phyloP scores from a whole-genome alignment of 2,888 invertebrate genomes.

The Zaprionus bogoriensis region DNA sequence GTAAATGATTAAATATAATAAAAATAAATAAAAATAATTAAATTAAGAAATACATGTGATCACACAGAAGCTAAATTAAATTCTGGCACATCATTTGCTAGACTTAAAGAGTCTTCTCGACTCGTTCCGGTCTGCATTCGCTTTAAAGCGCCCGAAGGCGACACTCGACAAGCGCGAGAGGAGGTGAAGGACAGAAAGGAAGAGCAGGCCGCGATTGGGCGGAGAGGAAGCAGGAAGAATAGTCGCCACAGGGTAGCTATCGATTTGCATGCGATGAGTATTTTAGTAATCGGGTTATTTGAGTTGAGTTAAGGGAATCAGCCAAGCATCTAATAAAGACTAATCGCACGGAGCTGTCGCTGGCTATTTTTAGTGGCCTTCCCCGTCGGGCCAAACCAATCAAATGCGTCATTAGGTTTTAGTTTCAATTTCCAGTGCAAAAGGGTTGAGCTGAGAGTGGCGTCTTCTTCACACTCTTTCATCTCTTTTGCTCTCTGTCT shows the following conservation, averaged over 20 bases:
- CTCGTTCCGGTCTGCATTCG: too few species aligned
- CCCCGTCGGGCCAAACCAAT: slow-evolving; percentile 17
- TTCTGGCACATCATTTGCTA: background rate
- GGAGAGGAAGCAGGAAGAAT: background rate
- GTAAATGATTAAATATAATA: too few species aligned
- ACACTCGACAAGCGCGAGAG: background rate
- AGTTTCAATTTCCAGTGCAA: slow-evolving; percentile 8
- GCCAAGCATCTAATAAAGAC: slow-evolving; percentile 44
- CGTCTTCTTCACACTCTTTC: background rate
- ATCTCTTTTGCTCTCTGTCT: background rate
- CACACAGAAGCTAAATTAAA: too few species aligned
- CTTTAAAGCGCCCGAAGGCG: background rate
- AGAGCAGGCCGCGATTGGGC: too few species aligned
- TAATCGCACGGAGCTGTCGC: slow-evolving; percentile 76
- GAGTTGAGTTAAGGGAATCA: slow-evolving; percentile 20
- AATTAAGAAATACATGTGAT: too few species aligned
- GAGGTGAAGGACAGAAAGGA: background rate
- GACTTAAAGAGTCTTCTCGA: too few species aligned
- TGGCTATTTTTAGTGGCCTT: slow-evolving; percentile 25
- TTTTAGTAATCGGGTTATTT: slow-evolving; percentile 24
- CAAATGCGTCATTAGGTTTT: slow-evolving; percentile 49
- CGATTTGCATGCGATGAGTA: slow-evolving; percentile 22
- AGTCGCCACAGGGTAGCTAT: slow-evolving; percentile 1
- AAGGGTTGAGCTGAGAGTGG: background rate
- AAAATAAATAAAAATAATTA: too few species aligned